Conservation (phyloP, 2,113 vertebrate genomes). For the Periophthalmodon schlosseri region DNA sequence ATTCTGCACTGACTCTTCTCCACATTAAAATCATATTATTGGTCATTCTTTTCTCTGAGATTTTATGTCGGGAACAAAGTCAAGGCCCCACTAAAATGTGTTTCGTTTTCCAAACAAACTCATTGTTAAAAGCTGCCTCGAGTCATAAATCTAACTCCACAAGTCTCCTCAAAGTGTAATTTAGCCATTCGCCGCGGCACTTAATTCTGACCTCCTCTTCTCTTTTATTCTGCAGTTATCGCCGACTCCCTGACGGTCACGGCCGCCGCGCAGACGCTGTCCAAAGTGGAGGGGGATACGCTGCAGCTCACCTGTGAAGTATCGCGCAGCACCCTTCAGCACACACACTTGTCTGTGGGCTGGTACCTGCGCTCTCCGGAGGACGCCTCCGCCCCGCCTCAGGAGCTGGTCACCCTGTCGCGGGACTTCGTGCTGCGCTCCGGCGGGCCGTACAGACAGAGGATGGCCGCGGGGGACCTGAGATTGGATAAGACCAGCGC, state of each 20-base stretch:
- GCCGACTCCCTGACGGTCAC: constrained; percentile 85
- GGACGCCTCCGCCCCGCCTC: constrained; percentile 62
- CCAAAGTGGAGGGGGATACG: constrained; percentile 90
- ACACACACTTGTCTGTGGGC: constrained; percentile 90
- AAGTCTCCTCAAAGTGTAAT: constrained; percentile 12
- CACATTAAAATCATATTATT: background rate
- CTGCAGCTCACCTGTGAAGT: constrained; percentile 91
- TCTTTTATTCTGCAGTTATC: constrained; percentile 82
- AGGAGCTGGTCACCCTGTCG: constrained; percentile 89
- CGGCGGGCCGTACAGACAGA: constrained; percentile 83
- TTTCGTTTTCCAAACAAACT: background rate
- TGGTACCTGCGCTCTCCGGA: constrained; percentile 87
- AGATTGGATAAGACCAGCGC: constrained; percentile 90
- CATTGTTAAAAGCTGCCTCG: background rate
- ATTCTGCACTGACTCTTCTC: background rate
- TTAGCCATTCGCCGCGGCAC: background rate
- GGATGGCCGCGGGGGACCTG: constrained; percentile 89
- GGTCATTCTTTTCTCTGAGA: background rate
- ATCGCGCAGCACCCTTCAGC: constrained; percentile 83
- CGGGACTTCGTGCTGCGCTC: constrained; percentile 89
- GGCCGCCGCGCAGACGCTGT: constrained; percentile 82
- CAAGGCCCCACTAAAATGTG: background rate
- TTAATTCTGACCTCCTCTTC: background rate
- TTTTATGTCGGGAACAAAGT: background rate
- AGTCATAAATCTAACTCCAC: background rate